Base-by-base conservation (phyloP, 2,797 vertebrate species). In the Steatocranus sp. region DNA sequence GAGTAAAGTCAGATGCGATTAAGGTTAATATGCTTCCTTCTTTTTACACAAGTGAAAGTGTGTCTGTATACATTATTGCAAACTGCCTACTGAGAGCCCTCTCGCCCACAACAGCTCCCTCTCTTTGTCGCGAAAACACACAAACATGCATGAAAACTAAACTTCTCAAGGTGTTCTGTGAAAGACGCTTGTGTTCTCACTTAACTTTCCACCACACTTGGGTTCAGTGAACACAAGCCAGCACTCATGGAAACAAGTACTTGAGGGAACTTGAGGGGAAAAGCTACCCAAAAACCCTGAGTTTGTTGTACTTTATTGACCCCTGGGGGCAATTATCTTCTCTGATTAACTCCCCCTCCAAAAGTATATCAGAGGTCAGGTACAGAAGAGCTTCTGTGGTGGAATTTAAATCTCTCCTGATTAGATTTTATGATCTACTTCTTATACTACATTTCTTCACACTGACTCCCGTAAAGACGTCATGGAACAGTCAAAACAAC, bases 121-220 rank as follows among this genome's bases (percentile, higher is more conserved):
- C 48, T 56, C 43, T 48, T 58, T 83, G 73, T 75, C 70, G 58
- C 11, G 36, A 79, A 66, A 79, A 85, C 38, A 79, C 58, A 38
- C 53, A 61, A 75, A 81, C 70, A 81, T 51, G 77, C 79, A 90
- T 79, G 84, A 82, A 94, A 92, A 90, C 87, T 87, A 88, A 88
- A 93, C 89, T 91, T 91, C 88, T 84, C 74, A 83, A 89, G 74
- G 83, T 88, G 80, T 83, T 78, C 75, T 51, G 83, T 95, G 91
- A 96, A 96, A 94, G 93, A 91, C 34, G 51, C 90, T 88, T 93
- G 89, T 95, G 94, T 95, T 94, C 91, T 84, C 36, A 90, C 83
- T 94, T 87, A 81, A 93, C 92, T 94, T 96, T 95, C 92, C 92
- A 93, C 87, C 84, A 82, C 83, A 88, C 77, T 87, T 58, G 3